Base-by-base conservation (phyloP, 2,797 vertebrate genomes). In the Micropoecilia bifurca region DNA sequence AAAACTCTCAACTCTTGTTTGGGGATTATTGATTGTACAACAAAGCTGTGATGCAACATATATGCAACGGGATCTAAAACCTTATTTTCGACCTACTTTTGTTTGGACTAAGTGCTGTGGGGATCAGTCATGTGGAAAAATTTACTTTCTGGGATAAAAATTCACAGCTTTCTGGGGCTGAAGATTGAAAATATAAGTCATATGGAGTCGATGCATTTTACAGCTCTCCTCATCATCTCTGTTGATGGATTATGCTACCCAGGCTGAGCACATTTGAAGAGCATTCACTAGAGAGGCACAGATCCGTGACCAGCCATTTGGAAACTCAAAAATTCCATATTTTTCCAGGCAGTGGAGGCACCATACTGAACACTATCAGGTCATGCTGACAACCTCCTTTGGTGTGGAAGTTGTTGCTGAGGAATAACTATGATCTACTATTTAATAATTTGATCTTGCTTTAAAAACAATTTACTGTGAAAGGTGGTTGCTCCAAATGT, bases 1-100 rank as follows among this genome's bases (percentile, higher is more conserved):
- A 57, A 90, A 91, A 86, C 41, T 89, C 90, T 89, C 68, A 87
- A 87, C 82, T 86, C 78, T 83, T 63, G 76, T 89, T 85, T 79
- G 66, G 68, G 90, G 93, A 94, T 95, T 93, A 94, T 68, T 48
- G 50, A 61, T 94, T 93, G 88, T 88, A 82, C 93, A 94, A 94
- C 73, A 66, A 68, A 84, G 46, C 41, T 18, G 9, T 88, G 90
- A 93, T 85, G 90, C 85, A 92, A 94, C 77, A 10, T 25, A 83
- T 78, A 77, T 73, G 47, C 77, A 77, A 43, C 73, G 78, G 55
- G 13, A 73, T 78, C 36, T 78, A 73, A 66, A 71, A 81, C 36
- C 57, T 9, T 71, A 36, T 71, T 78, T 80, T 9, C 84, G 72
- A 81, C 83, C 88, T 48, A 88, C 45, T 90, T 92, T 74, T 74